phyloP scores from a whole-genome alignment of 2,113 vertebrate species.

The Chamaea fasciata region DNA sequence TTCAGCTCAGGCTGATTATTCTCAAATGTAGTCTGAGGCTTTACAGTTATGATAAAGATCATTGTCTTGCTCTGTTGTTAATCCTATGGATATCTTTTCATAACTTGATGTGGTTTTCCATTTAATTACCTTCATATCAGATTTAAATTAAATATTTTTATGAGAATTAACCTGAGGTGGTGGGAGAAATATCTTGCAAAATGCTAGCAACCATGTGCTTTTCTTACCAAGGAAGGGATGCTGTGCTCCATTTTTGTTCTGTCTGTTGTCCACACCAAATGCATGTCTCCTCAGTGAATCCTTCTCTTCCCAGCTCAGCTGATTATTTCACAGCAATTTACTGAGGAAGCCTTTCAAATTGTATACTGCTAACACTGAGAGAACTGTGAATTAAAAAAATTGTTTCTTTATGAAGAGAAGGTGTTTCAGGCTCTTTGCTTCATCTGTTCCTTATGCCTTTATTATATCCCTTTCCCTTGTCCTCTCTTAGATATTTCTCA shows the following conservation, averaged over 20 bases:
- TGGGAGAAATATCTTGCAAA: neutral
- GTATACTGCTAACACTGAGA: neutral
- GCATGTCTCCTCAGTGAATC: neutral
- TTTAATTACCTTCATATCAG: neutral
- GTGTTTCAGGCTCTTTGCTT: neutral
- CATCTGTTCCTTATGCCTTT: neutral
- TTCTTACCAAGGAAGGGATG: neutral
- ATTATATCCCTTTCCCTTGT: neutral
- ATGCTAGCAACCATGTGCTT: neutral
- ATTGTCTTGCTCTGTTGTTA: neutral
- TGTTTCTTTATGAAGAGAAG: neutral
- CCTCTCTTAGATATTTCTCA: neutral
- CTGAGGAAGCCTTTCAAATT: neutral
- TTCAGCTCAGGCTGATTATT: neutral
- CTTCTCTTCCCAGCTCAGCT: neutral
- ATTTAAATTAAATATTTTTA: neutral
- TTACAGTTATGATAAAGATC: neutral
- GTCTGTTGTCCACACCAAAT: neutral
- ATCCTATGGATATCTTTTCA: neutral
- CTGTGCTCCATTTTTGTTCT: neutral
- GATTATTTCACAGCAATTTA: neutral
- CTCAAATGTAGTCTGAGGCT: neutral
- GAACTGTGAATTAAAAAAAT: neutral
- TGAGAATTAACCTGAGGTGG: neutral
- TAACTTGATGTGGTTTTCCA: neutral